Evolutionary conservation across 2,113 vertebrate genomes (phyloP), one percentile per base, ranked within the genome.

Genomic region (Gavia stellata): DNA sequence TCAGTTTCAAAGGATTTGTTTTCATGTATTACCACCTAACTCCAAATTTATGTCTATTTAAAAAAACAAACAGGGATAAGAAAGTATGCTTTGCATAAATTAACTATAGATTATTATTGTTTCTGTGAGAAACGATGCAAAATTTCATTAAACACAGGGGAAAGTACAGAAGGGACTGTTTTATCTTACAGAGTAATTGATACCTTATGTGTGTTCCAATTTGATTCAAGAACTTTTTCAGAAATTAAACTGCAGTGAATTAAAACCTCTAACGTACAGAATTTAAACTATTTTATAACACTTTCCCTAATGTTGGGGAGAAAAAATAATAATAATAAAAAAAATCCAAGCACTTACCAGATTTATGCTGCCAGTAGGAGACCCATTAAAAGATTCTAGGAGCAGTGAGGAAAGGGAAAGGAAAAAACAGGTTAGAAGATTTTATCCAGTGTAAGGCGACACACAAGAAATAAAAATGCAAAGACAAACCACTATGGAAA

Each of bases 301-400:
- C 25, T 52, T 65, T 79, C 23, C 34, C 45, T 70, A 90, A 31
- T 82, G 36, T 15, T 91, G 71, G 10, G 16, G 14, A 92, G 61
- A 75, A 36, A 65, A 28, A 31, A 17, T 19, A 42, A 8, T 24
- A 45, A 42, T 44, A 12, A 70, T 53, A 31, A 16, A 65, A 85
- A 34, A 72, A 52, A 45, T 56, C 38, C 59, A 94, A 94, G 50
- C 42, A 98, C 99, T 95, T 97, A 99, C 99, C 96, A 99, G 97
- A 97, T 99, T 99, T 96, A 99, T 99, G 98, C 99, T 99, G 97
- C 99, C 98, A 53, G 99, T 99, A 63, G 99, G 99, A 90, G 99
- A 99, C 15, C 99, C 99, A 77, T 99, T 99, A 96, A 99, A 99
- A 70, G 99, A 99, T 95, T 99, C 99, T 99, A 93, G 52, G 34